These are phyloP conservation scores for Notoglanidium macrostoma DNA, from an alignment of 2,797 vertebrate genomes.

Conservation along the genomic window DNA sequence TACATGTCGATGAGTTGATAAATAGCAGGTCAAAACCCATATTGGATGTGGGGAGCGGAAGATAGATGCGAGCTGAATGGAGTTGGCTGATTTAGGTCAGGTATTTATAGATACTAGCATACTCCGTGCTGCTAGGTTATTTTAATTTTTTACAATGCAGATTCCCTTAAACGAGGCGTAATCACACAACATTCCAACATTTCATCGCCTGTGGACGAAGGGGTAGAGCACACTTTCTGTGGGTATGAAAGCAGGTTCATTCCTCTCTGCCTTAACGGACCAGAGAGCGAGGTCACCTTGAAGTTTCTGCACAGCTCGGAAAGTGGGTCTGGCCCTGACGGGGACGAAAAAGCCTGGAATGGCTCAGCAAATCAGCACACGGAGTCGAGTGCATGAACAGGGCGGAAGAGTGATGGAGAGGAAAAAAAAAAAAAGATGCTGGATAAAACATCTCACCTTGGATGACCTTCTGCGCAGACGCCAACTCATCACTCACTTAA, in stretches of 20 bases:
- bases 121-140: slow-evolving; percentile 23
- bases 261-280: slow-evolving; percentile 20
- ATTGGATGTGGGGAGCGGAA: slow-evolving; percentile 13
- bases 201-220: neutral
- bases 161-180: slow-evolving; percentile 11
- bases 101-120: slow-evolving; percentile 51
- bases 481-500: neutral
- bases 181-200: neutral
- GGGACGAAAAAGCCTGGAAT: slow-evolving; percentile 37
- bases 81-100: slow-evolving; percentile 53
- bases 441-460: neutral
- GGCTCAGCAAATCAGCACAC: slow-evolving; percentile 49
- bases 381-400: slow-evolving; percentile 2
- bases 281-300: slow-evolving; percentile 55
- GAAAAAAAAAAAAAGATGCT: slow-evolving; percentile 4
- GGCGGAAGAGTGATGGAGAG: neutral
- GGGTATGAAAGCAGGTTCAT: neutral
- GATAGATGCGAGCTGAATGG: slow-evolving; percentile 34
- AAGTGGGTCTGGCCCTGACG: slow-evolving; percentile 56
- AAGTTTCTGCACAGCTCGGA: slow-evolving; percentile 40
- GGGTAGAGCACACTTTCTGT: neutral
- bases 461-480: neutral
- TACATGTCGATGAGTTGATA: slow-evolving; percentile 36
- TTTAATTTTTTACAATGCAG: slow-evolving; percentile 11
- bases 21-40: slow-evolving; percentile 49